These are phyloP conservation scores for Limosa lapponica DNA, from an alignment of 2,797 vertebrate species.

Conservation along the genomic window DNA sequence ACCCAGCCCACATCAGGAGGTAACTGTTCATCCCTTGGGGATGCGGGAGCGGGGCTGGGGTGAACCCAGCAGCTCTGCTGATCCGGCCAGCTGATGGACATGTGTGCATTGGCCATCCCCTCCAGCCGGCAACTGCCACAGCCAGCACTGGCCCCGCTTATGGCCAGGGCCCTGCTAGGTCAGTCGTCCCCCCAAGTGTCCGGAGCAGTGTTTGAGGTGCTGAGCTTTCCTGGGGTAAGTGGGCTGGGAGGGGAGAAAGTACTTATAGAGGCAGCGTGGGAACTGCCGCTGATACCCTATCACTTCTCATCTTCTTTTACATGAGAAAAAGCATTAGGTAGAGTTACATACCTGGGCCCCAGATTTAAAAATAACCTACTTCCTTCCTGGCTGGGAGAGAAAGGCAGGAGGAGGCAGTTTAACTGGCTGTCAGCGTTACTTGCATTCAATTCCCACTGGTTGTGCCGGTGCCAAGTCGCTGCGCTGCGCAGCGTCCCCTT, in stretches of 20 bases:
- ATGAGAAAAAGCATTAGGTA: background rate
- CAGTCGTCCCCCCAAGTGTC: background rate
- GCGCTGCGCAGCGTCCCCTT: background rate
- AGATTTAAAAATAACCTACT: constrained; percentile 48
- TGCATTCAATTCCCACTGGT: background rate
- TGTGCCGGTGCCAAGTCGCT: background rate
- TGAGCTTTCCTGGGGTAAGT: background rate
- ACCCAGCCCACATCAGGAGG: background rate
- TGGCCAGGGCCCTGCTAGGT: background rate
- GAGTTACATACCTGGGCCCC: constrained; percentile 21
- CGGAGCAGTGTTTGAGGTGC: fast-evolving
- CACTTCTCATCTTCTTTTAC: background rate
- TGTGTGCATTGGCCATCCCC: fast-evolving
- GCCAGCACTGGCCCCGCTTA: fast-evolving
- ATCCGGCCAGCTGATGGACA: background rate
- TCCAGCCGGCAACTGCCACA: background rate
- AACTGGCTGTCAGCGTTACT: background rate
- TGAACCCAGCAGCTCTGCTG: background rate
- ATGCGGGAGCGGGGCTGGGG: background rate
- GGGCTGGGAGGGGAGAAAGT: background rate
- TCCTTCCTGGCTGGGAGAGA: constrained; percentile 44
- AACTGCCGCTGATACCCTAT: background rate
- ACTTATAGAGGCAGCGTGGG: background rate
- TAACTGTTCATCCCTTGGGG: background rate
- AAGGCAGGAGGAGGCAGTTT: background rate